Conservation (phyloP, 1,140 invertebrate genomes). For the Drosophila triauraria region DNA sequence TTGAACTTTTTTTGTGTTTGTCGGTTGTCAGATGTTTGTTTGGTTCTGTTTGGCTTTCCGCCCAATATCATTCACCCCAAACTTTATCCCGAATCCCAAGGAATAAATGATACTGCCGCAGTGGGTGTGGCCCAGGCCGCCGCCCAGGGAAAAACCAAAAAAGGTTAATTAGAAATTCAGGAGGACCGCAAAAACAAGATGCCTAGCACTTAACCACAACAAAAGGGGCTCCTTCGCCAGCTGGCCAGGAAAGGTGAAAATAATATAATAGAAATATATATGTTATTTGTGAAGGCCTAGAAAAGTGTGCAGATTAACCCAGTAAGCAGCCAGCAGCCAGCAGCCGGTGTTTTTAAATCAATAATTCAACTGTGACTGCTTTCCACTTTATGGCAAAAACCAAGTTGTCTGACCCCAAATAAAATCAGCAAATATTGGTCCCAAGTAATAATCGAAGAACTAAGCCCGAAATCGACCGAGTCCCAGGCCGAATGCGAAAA, state of each 20-base stretch:
- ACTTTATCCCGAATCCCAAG: slow-evolving; percentile 7
- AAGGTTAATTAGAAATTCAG: slow-evolving; percentile 73
- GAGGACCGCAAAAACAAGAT: slow-evolving; percentile 38
- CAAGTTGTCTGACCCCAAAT: slow-evolving; percentile 61
- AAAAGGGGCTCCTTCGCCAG: slow-evolving; percentile 23
- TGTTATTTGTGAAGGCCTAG: not conserved
- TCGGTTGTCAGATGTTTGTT: slow-evolving; percentile 31
- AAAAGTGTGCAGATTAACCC: slow-evolving; percentile 1
- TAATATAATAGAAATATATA: slow-evolving; percentile 43
- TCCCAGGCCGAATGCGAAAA: slow-evolving; percentile 48
- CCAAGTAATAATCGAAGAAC: slow-evolving; percentile 63
- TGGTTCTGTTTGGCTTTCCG: slow-evolving; percentile 38
- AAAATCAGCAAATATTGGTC: slow-evolving; percentile 60
- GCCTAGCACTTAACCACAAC: slow-evolving; percentile 59
- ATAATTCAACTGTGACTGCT: slow-evolving; percentile 68
- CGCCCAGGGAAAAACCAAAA: slow-evolving; percentile 33
- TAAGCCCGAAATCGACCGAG: slow-evolving; percentile 29
- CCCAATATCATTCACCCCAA: slow-evolving; percentile 29
- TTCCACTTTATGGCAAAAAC: slow-evolving; percentile 42
- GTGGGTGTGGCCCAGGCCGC: slow-evolving; percentile 8
- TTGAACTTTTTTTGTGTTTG: slow-evolving; percentile 38
- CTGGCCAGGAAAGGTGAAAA: slow-evolving; percentile 34
- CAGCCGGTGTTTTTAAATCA: slow-evolving; percentile 56
- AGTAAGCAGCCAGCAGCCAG: slow-evolving; percentile 11
- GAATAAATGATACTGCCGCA: slow-evolving; percentile 21